Base-by-base conservation (phyloP, 1,140 invertebrate species). In the Chrysopa pallens region DNA sequence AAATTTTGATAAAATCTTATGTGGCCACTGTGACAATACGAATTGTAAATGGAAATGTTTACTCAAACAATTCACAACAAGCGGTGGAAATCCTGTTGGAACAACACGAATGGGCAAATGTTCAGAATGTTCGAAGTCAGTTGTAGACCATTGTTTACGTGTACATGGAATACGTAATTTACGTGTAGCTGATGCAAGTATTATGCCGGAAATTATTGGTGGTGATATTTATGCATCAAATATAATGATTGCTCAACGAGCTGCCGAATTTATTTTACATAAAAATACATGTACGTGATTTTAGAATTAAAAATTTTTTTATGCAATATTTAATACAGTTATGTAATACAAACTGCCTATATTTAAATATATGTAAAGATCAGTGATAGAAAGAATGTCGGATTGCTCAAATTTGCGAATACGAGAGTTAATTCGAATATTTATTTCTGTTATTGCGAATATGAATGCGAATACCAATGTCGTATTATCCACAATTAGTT, bases 171-270 rank as follows among this genome's bases (percentile, higher is more conserved):
- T 82, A 1, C 53, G 58, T 11, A 69, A 73, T 12, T 50, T 88
- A 8, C 66, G 84, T 47, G 80, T 89, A 0, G 69, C 78, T 1
- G 84, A 89, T 62, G 82, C 79, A 14, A 84, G 79, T 45, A 72
- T 88, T 7, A 86, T 88, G 78, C 84, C 84, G 0, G 63, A 59
- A 5, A 73, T 86, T 37, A 66, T 77, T 0, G 70, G 70, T 8
- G 82, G 74, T 4, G 84, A 85, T 47, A 84, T 80, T 0, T 84
- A 84, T 54, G 81, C 80, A 1, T 70, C 82, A 0, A 72, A 71
- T 0, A 78, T 84, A 33, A 84, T 81, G 72, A 80, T 88, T 36
- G 83, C 69, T 1, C 82, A 87, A 53, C 85, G 83, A 52, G 81
- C 69, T 1, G 68, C 74, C 4, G 80, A 86, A 23, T 23, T 23